Base-by-base conservation (phyloP, 1,140 invertebrate species). In the Monochamus saltuarius region DNA sequence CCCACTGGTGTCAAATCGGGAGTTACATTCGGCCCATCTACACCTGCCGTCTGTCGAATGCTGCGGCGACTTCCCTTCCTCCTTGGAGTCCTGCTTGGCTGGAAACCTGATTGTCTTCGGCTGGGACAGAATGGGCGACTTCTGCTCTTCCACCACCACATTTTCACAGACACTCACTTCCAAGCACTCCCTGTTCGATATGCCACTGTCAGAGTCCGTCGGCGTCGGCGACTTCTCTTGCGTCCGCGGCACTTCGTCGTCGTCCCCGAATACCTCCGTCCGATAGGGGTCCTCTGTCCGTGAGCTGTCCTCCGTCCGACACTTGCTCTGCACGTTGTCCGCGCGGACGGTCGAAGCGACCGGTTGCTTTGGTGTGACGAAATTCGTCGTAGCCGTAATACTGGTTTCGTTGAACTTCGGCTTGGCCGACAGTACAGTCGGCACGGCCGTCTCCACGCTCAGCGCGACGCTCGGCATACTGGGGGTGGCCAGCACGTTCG, bases 21-120 rank as follows among this genome's bases (percentile, higher is more conserved):
- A 82, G 64, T 85, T 85, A 80, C 94, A 97, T 66, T 91, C 88
- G 68, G 89, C 84, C 94, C 94, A 97, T 57, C 87, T 83, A 72
- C 94, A 95, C 38, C 85, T 75, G 7, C 82, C 82, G n/a, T 59
- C 62, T 8, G 37, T 60, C 19, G 58, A 55, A 13, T 64, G 56
- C 38, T 59, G 56, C 29, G 59, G 35, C 16, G 52, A 62, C 49
- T 11, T 79, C 76, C 61, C 70, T 37, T 72, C 63, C 46, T 70
- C 61, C 51, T 53, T 61, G 43, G 67, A 56, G 68, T 74, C 69
- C 72, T 80, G 74, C 52, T 75, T 75, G 0, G 84, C 85, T 0
- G 89, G 89, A 70, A 92, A 91, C 61, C 89, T 81, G 50, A 92
- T 86, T 19, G 87, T 90, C 66, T 88, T 89, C 1, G 89, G 89